Evolutionary conservation across 2,888 invertebrate genomes (phyloP), one percentile per base, ranked within the genome.

Genomic region (Nomada ruficornis): DNA sequence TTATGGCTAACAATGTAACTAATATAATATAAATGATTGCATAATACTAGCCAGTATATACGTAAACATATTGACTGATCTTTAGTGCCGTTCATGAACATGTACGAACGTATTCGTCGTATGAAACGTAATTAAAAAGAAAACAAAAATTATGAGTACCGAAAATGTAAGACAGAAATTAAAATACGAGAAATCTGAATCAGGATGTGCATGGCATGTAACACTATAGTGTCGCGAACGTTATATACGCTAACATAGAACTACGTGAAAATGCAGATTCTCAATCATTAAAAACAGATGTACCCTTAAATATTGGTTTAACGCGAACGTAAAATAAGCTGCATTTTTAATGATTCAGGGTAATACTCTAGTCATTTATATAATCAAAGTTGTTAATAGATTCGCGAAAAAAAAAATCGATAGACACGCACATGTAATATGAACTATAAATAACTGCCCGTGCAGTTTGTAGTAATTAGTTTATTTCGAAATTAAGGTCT

Each of bases 41-140:
- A 88, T 86, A 84, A 84, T 79, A 87, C 82, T 84, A 88, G 82
- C 86, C 84, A 86, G 64, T 80, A 77, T 77, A 72, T 60, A 88
- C 71, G 75, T 70, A 72, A 76, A 82, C 59, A 72, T 70, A 65
- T 74, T 55, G 84, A 88, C 88, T 86, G 86, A 88, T 75, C 72
- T 71, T 42, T 85, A 67, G 72, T 82, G 71, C 64, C 65, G 77
- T 80, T 75, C 59, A 69, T 71, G 68, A 68, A 42, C 23, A 70
- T 78, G 29, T 67, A 36, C 50, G 44, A 59, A 36, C 67, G 60
- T 75, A 62, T 73, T 18, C 29, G 52, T 44, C 64, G 69, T 47
- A 50, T 23, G 52, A 70, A 75, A 23, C 20, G 69, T 67, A 75
- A 20, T 52, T 54, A 5, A 10, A 52, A 29, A 36, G 7, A 54